A percentile compares a stretch with the other conserved stretches of the same genome.
phyloP scores from a whole-genome alignment of 1,140 invertebrate genomes.

The Ostrea denselamellosa region DNA sequence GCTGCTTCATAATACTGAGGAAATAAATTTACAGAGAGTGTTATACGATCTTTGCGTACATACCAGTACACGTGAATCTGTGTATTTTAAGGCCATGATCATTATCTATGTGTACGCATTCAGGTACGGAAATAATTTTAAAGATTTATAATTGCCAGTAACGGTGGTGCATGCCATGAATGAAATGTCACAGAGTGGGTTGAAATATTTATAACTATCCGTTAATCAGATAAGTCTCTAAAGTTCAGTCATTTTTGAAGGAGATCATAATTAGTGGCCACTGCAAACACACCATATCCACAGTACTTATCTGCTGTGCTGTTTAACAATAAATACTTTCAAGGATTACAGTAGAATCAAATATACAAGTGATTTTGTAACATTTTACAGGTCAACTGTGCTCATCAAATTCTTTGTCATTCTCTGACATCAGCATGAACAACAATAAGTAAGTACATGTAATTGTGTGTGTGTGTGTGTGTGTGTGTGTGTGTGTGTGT shows the following conservation, averaged over 20 bases:
- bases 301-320: neutral
- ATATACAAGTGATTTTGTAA: neutral
- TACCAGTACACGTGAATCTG: too few relatives aligned
- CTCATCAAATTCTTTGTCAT: neutral
- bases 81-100: too few relatives aligned
- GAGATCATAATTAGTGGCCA: neutral
- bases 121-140: too few relatives aligned
- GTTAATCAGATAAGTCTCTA: neutral
- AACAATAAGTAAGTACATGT: constrained; percentile 22
- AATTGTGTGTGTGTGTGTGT: too few relatives aligned
- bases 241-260: neutral
- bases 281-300: neutral
- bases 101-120: too few relatives aligned
- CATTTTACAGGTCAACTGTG: neutral
- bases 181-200: neutral
- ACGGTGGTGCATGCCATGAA: neutral
- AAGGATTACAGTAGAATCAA: neutral
- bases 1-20: too few relatives aligned
- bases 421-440: neutral
- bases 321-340: neutral
- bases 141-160: too few relatives aligned
- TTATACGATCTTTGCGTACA: too few relatives aligned
- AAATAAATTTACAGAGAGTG: too few relatives aligned
- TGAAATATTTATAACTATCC: neutral
- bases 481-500: too few relatives aligned